These are phyloP conservation scores for Leistus spinibarbis DNA, from an alignment of 2,888 invertebrate genomes.

Conservation along the genomic window DNA sequence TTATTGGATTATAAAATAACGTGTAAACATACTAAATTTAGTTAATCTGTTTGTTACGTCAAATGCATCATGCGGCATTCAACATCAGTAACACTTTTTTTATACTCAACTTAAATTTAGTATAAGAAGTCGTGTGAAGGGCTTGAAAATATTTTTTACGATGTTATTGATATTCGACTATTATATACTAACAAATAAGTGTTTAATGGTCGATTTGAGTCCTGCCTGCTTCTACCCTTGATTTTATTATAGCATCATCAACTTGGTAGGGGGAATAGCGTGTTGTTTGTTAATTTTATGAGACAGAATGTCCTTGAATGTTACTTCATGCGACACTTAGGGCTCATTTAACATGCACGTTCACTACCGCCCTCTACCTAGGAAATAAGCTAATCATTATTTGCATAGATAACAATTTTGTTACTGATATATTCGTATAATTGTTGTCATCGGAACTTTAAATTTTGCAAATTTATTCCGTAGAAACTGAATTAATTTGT, in stretches of 20 bases:
- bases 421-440: neutral
- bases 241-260: neutral
- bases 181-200: too few relatives aligned
- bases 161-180: too few relatives aligned
- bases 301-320: neutral
- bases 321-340: neutral
- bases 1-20: neutral
- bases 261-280: neutral
- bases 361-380: neutral
- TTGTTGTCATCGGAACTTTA: neutral
- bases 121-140: too few relatives aligned
- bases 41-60: neutral
- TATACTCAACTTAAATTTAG: neutral
- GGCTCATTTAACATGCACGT: neutral
- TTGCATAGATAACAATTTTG: neutral
- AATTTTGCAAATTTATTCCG: too few relatives aligned
- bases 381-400: constrained; percentile 2
- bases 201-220: neutral
- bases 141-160: too few relatives aligned
- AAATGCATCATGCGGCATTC: neutral
- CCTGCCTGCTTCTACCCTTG: neutral
- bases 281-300: neutral
- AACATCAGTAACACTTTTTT: neutral
- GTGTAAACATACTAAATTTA: neutral
- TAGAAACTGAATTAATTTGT: too few relatives aligned